phyloP scores from a whole-genome alignment of 2,888 invertebrate species.

The Oasisia sp. region DNA sequence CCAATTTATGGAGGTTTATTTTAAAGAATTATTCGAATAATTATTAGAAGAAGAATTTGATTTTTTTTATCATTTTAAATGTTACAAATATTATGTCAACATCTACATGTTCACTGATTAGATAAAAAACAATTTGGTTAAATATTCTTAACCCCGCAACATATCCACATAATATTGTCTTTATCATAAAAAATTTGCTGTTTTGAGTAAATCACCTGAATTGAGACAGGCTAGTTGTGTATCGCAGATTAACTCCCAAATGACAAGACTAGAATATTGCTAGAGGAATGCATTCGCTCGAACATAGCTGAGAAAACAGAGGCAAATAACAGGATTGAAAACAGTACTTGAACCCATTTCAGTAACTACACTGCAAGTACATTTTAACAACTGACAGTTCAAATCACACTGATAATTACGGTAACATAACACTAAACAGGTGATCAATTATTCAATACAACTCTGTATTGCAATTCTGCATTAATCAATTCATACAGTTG shows the following conservation, averaged over 20 bases:
- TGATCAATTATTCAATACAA: neutral
- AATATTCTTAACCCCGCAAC: neutral
- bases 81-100: neutral
- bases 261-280: neutral
- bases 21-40: too few relatives aligned
- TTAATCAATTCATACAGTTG: too few relatives aligned
- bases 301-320: neutral
- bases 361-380: too few relatives aligned
- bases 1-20: neutral
- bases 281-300: too few relatives aligned
- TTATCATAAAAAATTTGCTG: neutral
- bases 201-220: neutral
- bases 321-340: too few relatives aligned
- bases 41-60: too few relatives aligned
- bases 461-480: neutral
- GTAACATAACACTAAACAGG: too few relatives aligned
- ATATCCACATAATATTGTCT: neutral
- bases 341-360: too few relatives aligned
- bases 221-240: neutral
- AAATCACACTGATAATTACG: neutral
- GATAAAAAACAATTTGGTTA: neutral
- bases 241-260: neutral
- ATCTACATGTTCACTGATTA: neutral
- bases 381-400: too few relatives aligned
- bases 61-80: too few relatives aligned